Evolutionary conservation across 2,113 vertebrate species (phyloP).

Genomic region (Paramisgurnus dabryanus): DNA sequence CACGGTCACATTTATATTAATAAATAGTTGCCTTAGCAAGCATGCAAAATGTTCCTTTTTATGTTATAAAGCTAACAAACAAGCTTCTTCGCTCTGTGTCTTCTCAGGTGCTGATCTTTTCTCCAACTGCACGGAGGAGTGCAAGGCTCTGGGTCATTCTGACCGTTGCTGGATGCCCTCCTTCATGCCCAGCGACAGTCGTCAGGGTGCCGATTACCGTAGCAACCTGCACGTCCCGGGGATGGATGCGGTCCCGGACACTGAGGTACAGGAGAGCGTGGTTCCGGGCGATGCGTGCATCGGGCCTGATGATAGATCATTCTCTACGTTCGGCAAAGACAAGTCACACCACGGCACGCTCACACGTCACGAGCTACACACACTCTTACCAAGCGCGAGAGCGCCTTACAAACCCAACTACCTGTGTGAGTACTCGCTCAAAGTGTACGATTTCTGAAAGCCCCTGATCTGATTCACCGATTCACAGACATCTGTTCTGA

Average conservation of each 20-base stretch:
- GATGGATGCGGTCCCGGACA: conserved; percentile 98
- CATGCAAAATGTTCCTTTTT: neutral
- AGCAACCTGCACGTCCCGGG: conserved; percentile 98
- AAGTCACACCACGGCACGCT: conserved; percentile 96
- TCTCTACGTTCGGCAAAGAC: conserved; percentile 99
- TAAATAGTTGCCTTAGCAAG: too few species aligned
- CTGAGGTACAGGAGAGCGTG: conserved; percentile 91
- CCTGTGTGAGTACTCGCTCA: conserved; percentile 94
- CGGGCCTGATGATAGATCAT: conserved; percentile 84
- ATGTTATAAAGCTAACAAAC: neutral
- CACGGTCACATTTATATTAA: too few species aligned
- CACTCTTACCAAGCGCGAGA: conserved; percentile 90
- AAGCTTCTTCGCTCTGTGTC: neutral
- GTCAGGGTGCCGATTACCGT: conserved; percentile 96
- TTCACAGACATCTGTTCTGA: neutral
- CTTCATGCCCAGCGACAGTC: conserved; percentile 92
- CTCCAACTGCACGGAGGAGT: conserved; percentile 99
- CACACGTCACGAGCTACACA: conserved; percentile 97
- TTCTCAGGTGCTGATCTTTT: conserved; percentile 74
- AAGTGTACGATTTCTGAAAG: conserved; percentile 67
- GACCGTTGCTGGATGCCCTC: conserved; percentile 99
- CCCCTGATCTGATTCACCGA: neutral
- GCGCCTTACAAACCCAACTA: conserved; percentile 97
- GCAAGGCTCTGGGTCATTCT: conserved; percentile 97
- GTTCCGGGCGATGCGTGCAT: conserved; percentile 71